Evolutionary conservation across 2,113 vertebrate genomes (phyloP).

Genomic region (Petrocephalus microphthalmus): DNA sequence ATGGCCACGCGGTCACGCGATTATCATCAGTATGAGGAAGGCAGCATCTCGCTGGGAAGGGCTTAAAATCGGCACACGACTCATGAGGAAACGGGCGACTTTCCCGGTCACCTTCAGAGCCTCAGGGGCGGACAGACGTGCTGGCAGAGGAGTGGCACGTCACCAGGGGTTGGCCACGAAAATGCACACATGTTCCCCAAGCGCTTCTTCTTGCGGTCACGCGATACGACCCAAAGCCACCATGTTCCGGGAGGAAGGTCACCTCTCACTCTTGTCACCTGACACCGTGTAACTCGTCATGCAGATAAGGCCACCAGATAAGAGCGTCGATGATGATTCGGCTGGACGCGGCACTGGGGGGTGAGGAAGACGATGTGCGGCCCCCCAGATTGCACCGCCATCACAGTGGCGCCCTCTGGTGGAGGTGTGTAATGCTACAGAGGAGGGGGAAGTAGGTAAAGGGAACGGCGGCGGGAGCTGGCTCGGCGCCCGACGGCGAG

Average conservation of each 20-base stretch:
- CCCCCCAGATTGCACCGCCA: background rate
- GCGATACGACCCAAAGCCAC: background rate
- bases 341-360: background rate
- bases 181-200: background rate
- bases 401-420: background rate
- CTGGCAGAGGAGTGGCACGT: too few relatives aligned
- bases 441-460: background rate
- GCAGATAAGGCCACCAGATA: background rate
- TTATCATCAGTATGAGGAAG: background rate
- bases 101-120: background rate
- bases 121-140: background rate
- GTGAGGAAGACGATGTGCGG: background rate
- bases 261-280: background rate
- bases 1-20: background rate
- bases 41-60: background rate
- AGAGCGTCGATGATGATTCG: background rate
- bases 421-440: background rate
- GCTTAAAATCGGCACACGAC: background rate
- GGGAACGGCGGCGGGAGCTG: background rate
- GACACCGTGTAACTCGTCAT: background rate
- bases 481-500: background rate
- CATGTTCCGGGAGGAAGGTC: background rate
- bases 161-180: background rate
- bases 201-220: background rate
- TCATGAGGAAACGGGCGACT: background rate